Evolutionary conservation across 2,888 invertebrate genomes (phyloP).

Genomic region (Athalia rosae): DNA sequence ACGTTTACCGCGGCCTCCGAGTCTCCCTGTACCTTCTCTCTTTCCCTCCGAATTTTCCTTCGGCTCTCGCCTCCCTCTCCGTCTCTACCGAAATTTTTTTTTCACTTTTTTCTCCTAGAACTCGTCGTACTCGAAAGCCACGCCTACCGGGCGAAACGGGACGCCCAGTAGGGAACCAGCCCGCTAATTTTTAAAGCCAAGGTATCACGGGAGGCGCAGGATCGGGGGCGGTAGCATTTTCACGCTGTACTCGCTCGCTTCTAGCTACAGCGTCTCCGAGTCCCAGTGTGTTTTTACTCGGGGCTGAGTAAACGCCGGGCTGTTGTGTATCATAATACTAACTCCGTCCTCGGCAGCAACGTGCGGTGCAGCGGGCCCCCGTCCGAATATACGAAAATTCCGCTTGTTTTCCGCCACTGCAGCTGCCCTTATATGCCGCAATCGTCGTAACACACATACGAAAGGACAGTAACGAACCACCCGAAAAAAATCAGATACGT

Average conservation of each 20-base stretch:
- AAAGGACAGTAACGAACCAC: no score
- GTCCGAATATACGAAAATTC: neutral
- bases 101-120: no score
- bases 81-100: no score
- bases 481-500: no score
- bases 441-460: no score
- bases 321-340: conserved; percentile 89
- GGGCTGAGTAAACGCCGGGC: conserved; percentile 85
- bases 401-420: neutral
- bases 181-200: conserved; percentile 8
- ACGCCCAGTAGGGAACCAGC: conserved; percentile 28
- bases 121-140: neutral
- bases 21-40: no score
- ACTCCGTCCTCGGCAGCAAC: conserved; percentile 9
- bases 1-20: no score
- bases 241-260: conserved; percentile 39
- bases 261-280: conserved; percentile 56
- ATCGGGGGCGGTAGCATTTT: conserved; percentile 39
- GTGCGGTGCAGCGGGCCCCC: conserved; percentile 21
- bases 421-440: no score
- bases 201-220: conserved; percentile 22
- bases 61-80: no score
- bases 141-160: conserved; percentile 2
- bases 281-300: conserved; percentile 72
- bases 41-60: no score